Percentiles rank a stretch among this genome's conserved stretches.
These are phyloP conservation scores for Plebejus melissa DNA, from an alignment of 2,888 invertebrate genomes.

Conservation along the genomic window DNA sequence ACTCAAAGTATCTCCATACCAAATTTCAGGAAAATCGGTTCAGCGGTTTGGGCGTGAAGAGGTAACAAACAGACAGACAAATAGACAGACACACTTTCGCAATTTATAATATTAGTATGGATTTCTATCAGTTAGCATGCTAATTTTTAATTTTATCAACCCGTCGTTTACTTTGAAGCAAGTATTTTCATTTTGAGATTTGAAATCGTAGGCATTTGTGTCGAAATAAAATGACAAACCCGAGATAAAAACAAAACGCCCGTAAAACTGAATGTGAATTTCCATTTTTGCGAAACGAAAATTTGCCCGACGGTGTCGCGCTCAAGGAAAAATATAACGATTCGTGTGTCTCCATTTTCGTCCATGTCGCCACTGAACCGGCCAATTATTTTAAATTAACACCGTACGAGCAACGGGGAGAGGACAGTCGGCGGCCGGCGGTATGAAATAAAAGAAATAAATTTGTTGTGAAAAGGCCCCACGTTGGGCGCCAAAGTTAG, in stretches of 20 bases:
- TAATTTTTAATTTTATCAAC: not conserved
- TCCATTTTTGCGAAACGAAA: conserved; percentile 12
- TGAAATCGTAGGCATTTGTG: not conserved
- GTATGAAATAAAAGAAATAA: conserved; percentile 47
- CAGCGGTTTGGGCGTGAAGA: too few species aligned
- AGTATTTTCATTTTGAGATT: not conserved
- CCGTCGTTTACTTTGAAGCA: not conserved
- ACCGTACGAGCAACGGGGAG: conserved; percentile 22
- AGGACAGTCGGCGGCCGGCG: conserved; percentile 15
- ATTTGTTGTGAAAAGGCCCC: conserved; percentile 53
- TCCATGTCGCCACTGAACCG: not conserved
- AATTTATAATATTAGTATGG: too few species aligned
- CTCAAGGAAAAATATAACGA: conserved; percentile 18
- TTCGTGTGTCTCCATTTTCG: not conserved
- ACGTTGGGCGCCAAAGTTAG: conserved; percentile 71
- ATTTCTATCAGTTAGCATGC: not conserved
- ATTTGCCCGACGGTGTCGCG: not conserved
- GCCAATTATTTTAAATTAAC: conserved; percentile 22
- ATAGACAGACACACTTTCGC: too few species aligned
- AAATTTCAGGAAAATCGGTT: too few species aligned
- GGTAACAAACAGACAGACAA: too few species aligned
- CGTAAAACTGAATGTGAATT: conserved; percentile 2
- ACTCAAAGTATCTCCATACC: too few species aligned
- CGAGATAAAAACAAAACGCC: conserved; percentile 3
- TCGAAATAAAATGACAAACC: not conserved